Evolutionary conservation across 2,797 vertebrate species (phyloP).

Genomic region (Acipenser ruthenus): DNA sequence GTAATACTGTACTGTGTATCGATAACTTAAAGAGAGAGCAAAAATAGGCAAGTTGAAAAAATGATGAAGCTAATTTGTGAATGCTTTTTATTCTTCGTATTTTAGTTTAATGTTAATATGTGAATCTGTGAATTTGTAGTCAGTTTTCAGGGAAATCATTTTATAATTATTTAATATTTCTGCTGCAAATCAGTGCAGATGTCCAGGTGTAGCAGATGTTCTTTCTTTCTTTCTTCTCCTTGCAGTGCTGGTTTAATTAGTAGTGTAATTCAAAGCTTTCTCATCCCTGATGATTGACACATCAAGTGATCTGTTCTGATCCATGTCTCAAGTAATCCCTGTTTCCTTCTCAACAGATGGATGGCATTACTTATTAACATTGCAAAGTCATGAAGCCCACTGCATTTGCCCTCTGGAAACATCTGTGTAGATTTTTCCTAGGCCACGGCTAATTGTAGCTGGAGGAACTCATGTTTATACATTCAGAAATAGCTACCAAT

Average conservation of each 20-base stretch:
- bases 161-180: no score
- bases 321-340: not conserved
- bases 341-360: slow-evolving; percentile 8
- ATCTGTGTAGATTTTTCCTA: slow-evolving; percentile 10
- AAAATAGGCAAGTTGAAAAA: no score
- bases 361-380: slow-evolving; percentile 15
- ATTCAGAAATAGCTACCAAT: slow-evolving; percentile 10
- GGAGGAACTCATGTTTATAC: slow-evolving; percentile 11
- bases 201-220: not conserved
- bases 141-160: no score
- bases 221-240: not conserved
- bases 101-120: no score
- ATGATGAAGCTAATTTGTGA: no score
- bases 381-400: slow-evolving; percentile 13
- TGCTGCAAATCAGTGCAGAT: no score
- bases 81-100: no score
- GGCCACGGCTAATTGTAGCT: slow-evolving; percentile 15
- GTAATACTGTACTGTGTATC: no score
- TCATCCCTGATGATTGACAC: not conserved
- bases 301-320: not conserved
- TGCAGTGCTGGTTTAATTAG: not conserved
- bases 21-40: no score
- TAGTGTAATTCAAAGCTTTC: not conserved
- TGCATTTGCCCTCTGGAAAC: slow-evolving; percentile 12
- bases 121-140: no score